Evolutionary conservation across 2,113 vertebrate species (phyloP).

Genomic region (Ailurus styani): DNA sequence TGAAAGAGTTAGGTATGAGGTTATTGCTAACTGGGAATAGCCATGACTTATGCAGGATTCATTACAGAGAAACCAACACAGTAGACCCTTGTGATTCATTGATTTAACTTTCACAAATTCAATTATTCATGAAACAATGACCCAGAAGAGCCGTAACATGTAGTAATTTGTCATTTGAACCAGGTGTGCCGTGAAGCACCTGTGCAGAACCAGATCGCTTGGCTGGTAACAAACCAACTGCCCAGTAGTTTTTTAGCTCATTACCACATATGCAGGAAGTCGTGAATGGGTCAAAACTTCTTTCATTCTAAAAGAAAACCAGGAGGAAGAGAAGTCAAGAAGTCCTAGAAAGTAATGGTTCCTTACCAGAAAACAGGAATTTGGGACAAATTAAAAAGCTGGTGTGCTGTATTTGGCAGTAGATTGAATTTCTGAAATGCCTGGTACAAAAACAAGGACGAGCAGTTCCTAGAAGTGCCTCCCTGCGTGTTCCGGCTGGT

Average conservation of each 20-base stretch:
- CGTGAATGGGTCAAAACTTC: neutral
- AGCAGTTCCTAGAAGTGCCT: slow-evolving; percentile 31
- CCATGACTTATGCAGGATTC: neutral
- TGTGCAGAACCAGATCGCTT: neutral
- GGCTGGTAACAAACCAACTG: neutral
- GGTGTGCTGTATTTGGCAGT: neutral
- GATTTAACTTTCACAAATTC: slow-evolving; percentile 11
- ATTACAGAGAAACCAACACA: neutral
- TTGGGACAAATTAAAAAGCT: slow-evolving; percentile 25
- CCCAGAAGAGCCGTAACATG: slow-evolving; percentile 5
- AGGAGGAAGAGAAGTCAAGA: neutral
- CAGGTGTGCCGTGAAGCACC: slow-evolving; percentile 1
- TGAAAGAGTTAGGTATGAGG: neutral
- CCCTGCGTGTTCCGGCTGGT: neutral
- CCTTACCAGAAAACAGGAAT: slow-evolving; percentile 10
- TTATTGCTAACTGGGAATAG: neutral
- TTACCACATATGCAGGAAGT: neutral
- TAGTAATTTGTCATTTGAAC: slow-evolving; percentile 51
- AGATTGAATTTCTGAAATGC: neutral
- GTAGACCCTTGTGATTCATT: neutral
- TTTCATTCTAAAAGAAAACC: neutral
- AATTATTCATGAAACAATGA: slow-evolving; percentile 51
- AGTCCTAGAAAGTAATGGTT: neutral
- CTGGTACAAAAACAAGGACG: neutral
- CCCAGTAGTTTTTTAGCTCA: neutral